Evolutionary conservation across 2,797 vertebrate species (phyloP).

Genomic region (Hypotaenidia okinawae): DNA sequence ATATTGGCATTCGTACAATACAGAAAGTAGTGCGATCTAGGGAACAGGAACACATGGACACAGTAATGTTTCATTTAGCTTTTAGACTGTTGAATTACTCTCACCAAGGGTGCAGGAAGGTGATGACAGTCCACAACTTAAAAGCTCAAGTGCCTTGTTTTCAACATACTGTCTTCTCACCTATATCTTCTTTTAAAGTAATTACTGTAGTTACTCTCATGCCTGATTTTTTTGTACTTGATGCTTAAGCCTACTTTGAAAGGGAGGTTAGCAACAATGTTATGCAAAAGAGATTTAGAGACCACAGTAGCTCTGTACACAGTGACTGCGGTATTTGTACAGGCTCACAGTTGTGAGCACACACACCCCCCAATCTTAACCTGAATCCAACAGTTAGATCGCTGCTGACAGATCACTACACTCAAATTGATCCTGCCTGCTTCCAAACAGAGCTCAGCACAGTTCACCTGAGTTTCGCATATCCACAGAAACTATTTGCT

Average conservation of each 20-base stretch:
- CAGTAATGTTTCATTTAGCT: not conserved
- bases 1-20: not conserved
- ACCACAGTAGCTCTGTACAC: not conserved
- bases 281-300: not conserved
- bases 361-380: not conserved
- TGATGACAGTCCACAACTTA: not conserved
- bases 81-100: not conserved
- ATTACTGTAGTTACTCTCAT: not conserved
- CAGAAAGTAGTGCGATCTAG: not conserved
- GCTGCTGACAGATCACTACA: not conserved
- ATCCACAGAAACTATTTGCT: not conserved
- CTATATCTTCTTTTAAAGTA: not conserved
- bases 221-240: not conserved
- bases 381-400: not conserved
- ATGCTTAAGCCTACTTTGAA: not conserved
- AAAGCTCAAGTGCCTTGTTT: not conserved
- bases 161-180: not conserved
- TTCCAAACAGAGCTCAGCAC: not conserved
- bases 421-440: not conserved
- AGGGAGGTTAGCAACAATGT: not conserved
- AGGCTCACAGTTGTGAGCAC: not conserved
- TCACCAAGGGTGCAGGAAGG: not conserved
- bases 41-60: not conserved
- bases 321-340: rapidly evolving
- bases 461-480: not conserved